phyloP scores from a whole-genome alignment of 2,888 invertebrate species.

The Mythimna albipuncta region DNA sequence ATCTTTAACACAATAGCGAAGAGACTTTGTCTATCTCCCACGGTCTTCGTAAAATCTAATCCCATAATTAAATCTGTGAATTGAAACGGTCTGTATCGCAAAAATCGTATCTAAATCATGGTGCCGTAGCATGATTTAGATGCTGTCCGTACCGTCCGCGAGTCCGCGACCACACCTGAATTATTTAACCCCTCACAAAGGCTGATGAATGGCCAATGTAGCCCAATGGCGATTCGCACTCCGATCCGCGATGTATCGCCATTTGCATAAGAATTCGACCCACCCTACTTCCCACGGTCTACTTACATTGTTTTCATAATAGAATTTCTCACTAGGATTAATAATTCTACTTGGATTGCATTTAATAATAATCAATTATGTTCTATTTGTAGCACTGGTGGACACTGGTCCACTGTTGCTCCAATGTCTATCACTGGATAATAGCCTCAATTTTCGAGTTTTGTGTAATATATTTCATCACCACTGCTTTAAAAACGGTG shows the following conservation, averaged over 20 bases:
- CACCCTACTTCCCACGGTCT: conserved; percentile 82
- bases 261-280: conserved; percentile 85
- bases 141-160: conserved; percentile 49
- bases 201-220: conserved; percentile 76
- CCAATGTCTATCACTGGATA: too few relatives aligned
- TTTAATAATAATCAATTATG: conserved; percentile 46
- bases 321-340: conserved; percentile 60
- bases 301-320: conserved; percentile 71
- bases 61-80: conserved; percentile 16
- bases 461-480: too few relatives aligned
- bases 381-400: conserved; percentile 17
- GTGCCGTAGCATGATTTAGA: conserved; percentile 44
- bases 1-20: neutral
- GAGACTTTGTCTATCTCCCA: neutral
- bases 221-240: conserved; percentile 76
- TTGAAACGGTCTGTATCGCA: neutral
- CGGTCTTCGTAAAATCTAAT: neutral
- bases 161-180: conserved; percentile 76
- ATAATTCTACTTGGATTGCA: conserved; percentile 55
- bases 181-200: conserved; percentile 81
- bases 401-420: too few relatives aligned
- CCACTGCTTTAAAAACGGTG: too few relatives aligned
- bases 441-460: too few relatives aligned
- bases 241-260: conserved; percentile 82
- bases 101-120: conserved; percentile 52